These are phyloP conservation scores for Tokudaia muenninki DNA, from an alignment of 2,797 vertebrate species.

Conservation along the genomic window DNA sequence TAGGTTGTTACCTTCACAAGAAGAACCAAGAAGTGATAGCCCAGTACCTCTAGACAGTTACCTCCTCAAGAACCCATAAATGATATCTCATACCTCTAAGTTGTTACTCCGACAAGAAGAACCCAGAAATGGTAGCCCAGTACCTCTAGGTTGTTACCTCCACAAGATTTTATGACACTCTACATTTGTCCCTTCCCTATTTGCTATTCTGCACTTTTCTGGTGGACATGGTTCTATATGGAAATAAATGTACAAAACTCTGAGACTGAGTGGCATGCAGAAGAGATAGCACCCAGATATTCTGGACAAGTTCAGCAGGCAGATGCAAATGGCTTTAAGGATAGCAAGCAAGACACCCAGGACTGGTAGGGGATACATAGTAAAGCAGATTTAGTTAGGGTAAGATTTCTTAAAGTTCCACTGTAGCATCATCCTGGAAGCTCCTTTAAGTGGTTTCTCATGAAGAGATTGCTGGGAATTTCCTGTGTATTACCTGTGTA, in stretches of 20 bases:
- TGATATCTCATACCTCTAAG: too few relatives aligned
- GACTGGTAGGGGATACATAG: not conserved
- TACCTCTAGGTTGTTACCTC: not conserved
- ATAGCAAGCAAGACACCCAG: not conserved
- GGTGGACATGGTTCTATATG: not conserved
- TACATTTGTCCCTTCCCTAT: too few relatives aligned
- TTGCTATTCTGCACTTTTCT: not conserved
- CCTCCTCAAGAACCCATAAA: not conserved
- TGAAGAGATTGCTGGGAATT: not conserved
- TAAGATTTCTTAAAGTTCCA: too few relatives aligned
- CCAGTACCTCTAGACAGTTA: too few relatives aligned
- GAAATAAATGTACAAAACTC: not conserved
- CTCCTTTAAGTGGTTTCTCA: too few relatives aligned
- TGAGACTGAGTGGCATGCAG: not conserved
- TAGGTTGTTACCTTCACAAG: not conserved
- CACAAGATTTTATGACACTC: too few relatives aligned
- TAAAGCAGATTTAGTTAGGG: accelerated
- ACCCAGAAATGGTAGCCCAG: too few relatives aligned
- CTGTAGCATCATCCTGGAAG: not conserved
- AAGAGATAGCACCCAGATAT: not conserved
- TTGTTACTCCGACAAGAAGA: too few relatives aligned
- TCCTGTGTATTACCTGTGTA: not conserved
- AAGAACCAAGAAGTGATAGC: too few relatives aligned
- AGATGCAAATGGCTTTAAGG: not conserved
- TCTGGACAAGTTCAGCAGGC: not conserved